These are phyloP conservation scores for Melanotaenia boesemani DNA, from an alignment of 2,797 vertebrate genomes.

Conservation along the genomic window DNA sequence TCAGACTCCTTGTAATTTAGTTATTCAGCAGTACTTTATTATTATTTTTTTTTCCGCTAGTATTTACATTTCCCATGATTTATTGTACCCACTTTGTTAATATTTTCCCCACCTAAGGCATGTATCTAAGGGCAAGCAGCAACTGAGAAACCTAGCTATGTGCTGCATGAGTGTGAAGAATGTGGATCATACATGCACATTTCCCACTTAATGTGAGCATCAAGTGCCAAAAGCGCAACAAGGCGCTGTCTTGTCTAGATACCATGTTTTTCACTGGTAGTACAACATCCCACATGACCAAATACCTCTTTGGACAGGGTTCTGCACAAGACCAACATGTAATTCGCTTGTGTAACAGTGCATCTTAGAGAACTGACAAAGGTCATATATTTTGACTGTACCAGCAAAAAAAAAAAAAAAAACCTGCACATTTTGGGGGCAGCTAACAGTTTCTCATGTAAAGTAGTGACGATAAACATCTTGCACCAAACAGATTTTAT, in stretches of 20 bases:
- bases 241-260: neutral
- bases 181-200: constrained; percentile 28
- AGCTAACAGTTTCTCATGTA: neutral
- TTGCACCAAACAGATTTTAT: neutral
- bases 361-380: neutral
- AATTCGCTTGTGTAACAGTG: constrained; percentile 14
- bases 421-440: neutral
- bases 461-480: no score
- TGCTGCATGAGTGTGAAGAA: constrained; percentile 33
- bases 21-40: constrained; percentile 15
- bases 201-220: constrained; percentile 21
- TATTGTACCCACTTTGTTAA: constrained; percentile 1
- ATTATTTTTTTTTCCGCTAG: neutral
- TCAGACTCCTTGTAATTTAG: neutral
- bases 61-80: constrained; percentile 8
- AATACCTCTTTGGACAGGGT: constrained; percentile 8
- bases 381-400: neutral
- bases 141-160: constrained; percentile 3
- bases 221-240: constrained; percentile 16
- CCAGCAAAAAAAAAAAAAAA: neutral
- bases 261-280: constrained; percentile 12
- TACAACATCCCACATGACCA: neutral
- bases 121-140: neutral
- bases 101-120: neutral
- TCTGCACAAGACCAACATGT: neutral